Evolutionary conservation across 2,888 invertebrate species (phyloP).

Genomic region (Lasioglossum lativentre): DNA sequence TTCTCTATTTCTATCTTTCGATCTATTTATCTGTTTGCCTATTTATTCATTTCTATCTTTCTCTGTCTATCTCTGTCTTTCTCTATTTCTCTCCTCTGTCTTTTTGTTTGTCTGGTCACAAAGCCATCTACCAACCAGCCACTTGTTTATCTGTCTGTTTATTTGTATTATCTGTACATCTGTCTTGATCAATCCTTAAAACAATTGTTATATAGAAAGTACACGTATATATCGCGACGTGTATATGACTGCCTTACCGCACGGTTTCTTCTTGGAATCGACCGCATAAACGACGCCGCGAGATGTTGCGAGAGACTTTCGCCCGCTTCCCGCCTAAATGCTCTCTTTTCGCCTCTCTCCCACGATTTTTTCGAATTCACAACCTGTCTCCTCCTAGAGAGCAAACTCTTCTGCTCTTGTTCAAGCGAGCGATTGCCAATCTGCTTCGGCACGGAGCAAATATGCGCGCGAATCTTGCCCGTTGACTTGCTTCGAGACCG

Average conservation of each 20-base stretch:
- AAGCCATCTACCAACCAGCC: slow-evolving; percentile 9
- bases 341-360: slow-evolving; percentile 9
- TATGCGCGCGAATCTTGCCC: slow-evolving; percentile 1
- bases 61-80: slow-evolving; percentile 12
- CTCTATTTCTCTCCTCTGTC: slow-evolving; percentile 8
- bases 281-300: slow-evolving; percentile 13
- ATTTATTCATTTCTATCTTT: slow-evolving; percentile 29
- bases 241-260: slow-evolving; percentile 61
- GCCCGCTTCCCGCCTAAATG: slow-evolving; percentile 15
- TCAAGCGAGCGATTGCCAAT: slow-evolving; percentile 8
- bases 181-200: slow-evolving; percentile 32
- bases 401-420: slow-evolving; percentile 32
- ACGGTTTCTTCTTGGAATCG: slow-evolving; percentile 50
- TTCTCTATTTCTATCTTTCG: slow-evolving; percentile 46
- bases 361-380: neutral
- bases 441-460: slow-evolving; percentile 26
- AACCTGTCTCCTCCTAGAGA: neutral
- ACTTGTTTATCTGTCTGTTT: slow-evolving; percentile 24
- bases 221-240: slow-evolving; percentile 53
- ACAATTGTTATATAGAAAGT: slow-evolving; percentile 40
- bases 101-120: slow-evolving; percentile 9
- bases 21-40: slow-evolving; percentile 38
- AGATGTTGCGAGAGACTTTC: slow-evolving; percentile 16
- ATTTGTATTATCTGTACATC: slow-evolving; percentile 32
- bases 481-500: slow-evolving; percentile 3